Conservation (phyloP, 2,113 vertebrate species). For the Acanthochromis polyacanthus region DNA sequence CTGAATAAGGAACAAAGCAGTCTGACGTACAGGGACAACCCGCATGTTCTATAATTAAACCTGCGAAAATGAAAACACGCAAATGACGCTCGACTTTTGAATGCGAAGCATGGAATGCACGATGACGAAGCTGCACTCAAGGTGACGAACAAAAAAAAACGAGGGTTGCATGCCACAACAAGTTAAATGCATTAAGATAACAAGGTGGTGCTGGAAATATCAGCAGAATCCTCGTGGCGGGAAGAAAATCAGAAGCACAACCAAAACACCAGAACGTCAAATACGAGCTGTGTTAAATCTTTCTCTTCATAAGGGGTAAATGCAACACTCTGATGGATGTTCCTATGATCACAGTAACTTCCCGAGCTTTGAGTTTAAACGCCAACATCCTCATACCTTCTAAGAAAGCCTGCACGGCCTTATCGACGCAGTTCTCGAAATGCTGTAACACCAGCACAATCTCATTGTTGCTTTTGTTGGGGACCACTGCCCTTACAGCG, state of each 20-base stretch:
- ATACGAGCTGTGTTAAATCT: too few species aligned
- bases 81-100: conserved; percentile 21
- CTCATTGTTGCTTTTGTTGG: conserved; percentile 98
- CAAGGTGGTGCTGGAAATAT: background rate
- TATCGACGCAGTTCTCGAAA: conserved; percentile 95
- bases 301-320: background rate
- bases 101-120: conserved; percentile 27
- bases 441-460: conserved; percentile 96
- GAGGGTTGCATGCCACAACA: background rate
- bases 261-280: too few species aligned
- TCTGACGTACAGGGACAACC: conserved; percentile 39
- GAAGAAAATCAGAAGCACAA: background rate
- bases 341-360: background rate
- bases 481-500: conserved; percentile 93
- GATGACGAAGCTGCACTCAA: background rate
- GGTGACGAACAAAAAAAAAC: background rate
- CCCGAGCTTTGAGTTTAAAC: background rate
- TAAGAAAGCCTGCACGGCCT: conserved; percentile 94
- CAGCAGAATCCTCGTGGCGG: background rate
- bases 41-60: conserved; percentile 57
- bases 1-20: conserved; percentile 50
- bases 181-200: background rate
- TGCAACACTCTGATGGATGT: background rate
- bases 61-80: conserved; percentile 27
- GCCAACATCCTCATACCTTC: conserved; percentile 87